Conservation (phyloP, 1,140 invertebrate genomes). For the Cherax destructor region DNA sequence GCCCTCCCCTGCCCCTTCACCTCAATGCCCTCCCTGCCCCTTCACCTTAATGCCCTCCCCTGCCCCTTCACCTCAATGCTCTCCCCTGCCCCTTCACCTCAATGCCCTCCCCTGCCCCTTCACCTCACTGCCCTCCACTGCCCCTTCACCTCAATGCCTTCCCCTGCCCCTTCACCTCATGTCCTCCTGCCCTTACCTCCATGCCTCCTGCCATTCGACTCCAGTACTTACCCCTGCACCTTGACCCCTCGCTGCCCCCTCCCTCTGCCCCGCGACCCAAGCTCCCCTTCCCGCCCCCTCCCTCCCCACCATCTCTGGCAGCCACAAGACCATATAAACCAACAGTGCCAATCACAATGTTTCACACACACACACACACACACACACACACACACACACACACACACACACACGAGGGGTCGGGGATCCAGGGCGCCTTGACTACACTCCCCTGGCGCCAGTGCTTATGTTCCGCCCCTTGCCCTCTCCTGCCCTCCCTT, state of each 20-base stretch:
- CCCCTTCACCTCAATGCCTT: too few species aligned
- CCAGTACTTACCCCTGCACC: not conserved
- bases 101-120: too few species aligned
- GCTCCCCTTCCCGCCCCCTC: not conserved
- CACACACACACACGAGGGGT: not conserved
- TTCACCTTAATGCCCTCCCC: too few species aligned
- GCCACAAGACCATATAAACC: slow-evolving; percentile 1
- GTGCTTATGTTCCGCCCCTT: not conserved
- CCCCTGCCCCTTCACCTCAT: not conserved
- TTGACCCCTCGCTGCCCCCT: too few species aligned
- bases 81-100: too few species aligned
- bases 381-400: too few species aligned
- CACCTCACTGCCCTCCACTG: too few species aligned
- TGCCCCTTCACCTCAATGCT: too few species aligned
- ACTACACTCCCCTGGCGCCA: not conserved
- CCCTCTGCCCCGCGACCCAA: not conserved
- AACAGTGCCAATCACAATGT: slow-evolving; percentile 24
- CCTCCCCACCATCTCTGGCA: not conserved
- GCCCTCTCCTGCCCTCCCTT: not conserved
- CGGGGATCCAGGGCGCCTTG: not conserved
- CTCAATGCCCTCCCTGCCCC: too few species aligned
- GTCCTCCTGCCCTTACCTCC: not conserved
- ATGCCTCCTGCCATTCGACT: not conserved
- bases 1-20: too few species aligned
- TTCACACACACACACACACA: not conserved